Evolutionary conservation across 2,888 invertebrate species (phyloP).

Genomic region (Sarcophaga rosellei): DNA sequence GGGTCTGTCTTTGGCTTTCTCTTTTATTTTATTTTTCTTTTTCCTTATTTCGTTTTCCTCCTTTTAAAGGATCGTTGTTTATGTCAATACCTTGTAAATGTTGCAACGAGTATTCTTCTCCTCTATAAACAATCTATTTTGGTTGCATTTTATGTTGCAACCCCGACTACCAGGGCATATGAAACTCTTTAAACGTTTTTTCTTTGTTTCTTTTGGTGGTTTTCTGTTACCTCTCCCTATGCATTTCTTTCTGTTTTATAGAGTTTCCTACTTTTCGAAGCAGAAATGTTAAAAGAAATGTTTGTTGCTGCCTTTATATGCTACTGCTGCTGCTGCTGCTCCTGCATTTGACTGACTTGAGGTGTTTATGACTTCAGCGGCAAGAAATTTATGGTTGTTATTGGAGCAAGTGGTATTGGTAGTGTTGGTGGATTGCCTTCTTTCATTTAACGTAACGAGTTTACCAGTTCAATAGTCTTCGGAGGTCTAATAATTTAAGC

Average conservation of each 20-base stretch:
- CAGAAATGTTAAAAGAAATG: too few species aligned
- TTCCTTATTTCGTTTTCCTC: not conserved
- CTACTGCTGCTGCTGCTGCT: slow-evolving; percentile 56
- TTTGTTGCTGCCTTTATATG: not conserved
- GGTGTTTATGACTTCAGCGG: slow-evolving; percentile 68
- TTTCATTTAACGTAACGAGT: too few species aligned
- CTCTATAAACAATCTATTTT: slow-evolving; percentile 10
- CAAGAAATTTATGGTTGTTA: slow-evolving; percentile 55
- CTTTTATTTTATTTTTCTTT: not conserved
- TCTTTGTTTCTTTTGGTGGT: slow-evolving; percentile 33
- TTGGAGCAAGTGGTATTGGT: slow-evolving; percentile 42
- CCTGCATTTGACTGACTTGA: slow-evolving; percentile 33
- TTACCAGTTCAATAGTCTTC: slow-evolving; percentile 22
- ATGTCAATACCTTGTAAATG: slow-evolving; percentile 19
- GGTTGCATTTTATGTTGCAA: slow-evolving; percentile 24
- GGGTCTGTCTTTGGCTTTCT: not conserved
- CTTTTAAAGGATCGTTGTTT: slow-evolving; percentile 12
- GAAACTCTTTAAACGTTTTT: slow-evolving; percentile 4
- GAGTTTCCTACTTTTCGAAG: too few species aligned
- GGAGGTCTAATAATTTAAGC: not conserved
- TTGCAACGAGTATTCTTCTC: not conserved
- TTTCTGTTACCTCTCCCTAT: not conserved
- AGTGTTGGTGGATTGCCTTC: not conserved
- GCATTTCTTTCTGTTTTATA: not conserved
- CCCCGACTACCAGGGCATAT: not conserved